Percentiles rank a stretch among this genome's conserved stretches.
phyloP scores from a whole-genome alignment of 64 coral and sea anemone genomes.

The Astreopora myriophthalma region DNA sequence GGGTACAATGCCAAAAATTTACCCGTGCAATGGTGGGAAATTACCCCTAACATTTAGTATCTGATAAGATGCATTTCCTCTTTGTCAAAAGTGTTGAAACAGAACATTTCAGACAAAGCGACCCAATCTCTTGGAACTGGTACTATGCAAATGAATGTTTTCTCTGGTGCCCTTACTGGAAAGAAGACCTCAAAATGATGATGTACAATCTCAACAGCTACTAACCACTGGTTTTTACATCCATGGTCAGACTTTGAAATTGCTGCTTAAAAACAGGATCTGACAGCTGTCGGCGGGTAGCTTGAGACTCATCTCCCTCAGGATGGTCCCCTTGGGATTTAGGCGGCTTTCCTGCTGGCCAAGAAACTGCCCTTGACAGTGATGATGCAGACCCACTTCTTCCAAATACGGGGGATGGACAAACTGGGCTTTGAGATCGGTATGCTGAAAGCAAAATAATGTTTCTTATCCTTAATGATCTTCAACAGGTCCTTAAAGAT shows the following conservation, averaged over 20 bases:
- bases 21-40: no score
- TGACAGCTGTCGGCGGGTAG: slow-evolving; percentile 27
- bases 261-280: slow-evolving; percentile 41
- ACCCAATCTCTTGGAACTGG: no score
- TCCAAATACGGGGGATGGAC: slow-evolving; percentile 53
- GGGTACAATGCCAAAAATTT: no score
- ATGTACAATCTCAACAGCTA: neutral
- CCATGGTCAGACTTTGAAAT: slow-evolving; percentile 50
- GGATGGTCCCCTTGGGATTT: slow-evolving; percentile 29
- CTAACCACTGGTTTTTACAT: slow-evolving; percentile 46
- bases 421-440: slow-evolving; percentile 45
- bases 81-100: no score
- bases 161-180: no score
- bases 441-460: slow-evolving; percentile 17
- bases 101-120: no score
- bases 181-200: no score
- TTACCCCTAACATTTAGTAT: no score
- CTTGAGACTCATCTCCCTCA: slow-evolving; percentile 17
- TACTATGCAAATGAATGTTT: no score
- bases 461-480: no score
- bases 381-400: slow-evolving; percentile 36
- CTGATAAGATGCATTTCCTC: no score
- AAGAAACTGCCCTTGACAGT: slow-evolving; percentile 58
- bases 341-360: slow-evolving; percentile 62
- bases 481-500: no score